These are phyloP conservation scores for Pollenia labialis DNA, from an alignment of 2,888 invertebrate species.

Conservation along the genomic window DNA sequence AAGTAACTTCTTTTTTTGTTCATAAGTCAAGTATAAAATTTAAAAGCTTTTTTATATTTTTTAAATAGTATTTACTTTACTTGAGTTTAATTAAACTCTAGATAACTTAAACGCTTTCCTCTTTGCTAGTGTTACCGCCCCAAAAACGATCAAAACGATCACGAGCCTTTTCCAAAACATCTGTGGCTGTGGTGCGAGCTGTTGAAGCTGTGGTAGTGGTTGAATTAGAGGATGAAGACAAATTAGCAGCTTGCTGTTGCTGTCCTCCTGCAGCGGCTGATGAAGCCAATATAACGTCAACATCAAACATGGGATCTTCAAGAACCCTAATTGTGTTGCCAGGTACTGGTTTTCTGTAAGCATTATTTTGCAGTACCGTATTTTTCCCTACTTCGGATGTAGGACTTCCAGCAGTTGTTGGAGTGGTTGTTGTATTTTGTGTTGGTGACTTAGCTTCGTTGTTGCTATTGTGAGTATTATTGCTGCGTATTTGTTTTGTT, in stretches of 20 bases:
- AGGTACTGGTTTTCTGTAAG: slow-evolving; percentile 82
- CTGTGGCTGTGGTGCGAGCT: slow-evolving; percentile 85
- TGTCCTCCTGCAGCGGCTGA: slow-evolving; percentile 60
- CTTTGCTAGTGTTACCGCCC: slow-evolving; percentile 87
- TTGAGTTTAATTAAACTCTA: slow-evolving; percentile 4
- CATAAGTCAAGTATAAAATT: slow-evolving; percentile 59
- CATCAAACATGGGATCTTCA: slow-evolving; percentile 86
- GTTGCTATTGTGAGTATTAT: slow-evolving; percentile 76
- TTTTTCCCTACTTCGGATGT: slow-evolving; percentile 57
- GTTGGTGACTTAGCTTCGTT: slow-evolving; percentile 70
- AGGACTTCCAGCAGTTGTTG: slow-evolving; percentile 67
- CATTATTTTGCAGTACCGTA: slow-evolving; percentile 61
- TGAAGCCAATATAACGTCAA: slow-evolving; percentile 72
- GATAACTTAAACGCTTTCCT: slow-evolving; percentile 85
- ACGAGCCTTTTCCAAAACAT: slow-evolving; percentile 92
- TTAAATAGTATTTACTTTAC: slow-evolving; percentile 48
- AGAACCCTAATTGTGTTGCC: slow-evolving; percentile 85
- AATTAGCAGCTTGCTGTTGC: slow-evolving; percentile 69
- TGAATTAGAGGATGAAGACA: slow-evolving; percentile 76
- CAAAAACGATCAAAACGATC: slow-evolving; percentile 94
- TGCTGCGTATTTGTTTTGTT: slow-evolving; percentile 72
- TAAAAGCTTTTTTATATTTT: slow-evolving; percentile 54
- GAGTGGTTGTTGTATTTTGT: slow-evolving; percentile 66
- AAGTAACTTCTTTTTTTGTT: slow-evolving; percentile 45
- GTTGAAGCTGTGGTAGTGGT: slow-evolving; percentile 79